These are phyloP conservation scores for Osmerus eperlanus DNA, from an alignment of 2,113 vertebrate species.

Conservation along the genomic window DNA sequence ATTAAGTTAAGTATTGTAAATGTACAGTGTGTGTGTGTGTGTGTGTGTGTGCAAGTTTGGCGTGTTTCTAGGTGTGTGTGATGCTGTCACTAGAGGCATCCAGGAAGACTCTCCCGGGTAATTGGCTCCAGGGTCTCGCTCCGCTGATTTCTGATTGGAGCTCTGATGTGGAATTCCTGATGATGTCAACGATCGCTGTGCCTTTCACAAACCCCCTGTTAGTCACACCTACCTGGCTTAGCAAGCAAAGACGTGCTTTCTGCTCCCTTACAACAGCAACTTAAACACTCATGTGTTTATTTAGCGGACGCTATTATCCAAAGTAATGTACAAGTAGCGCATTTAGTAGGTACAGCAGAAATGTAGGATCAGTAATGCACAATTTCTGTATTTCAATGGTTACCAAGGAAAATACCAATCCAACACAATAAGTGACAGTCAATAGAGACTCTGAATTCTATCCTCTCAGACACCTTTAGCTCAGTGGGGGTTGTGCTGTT, in stretches of 20 bases:
- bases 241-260: no score
- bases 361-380: neutral
- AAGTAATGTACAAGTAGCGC: no score
- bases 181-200: slow-evolving; percentile 47
- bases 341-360: no score
- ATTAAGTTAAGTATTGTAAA: no score
- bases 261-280: neutral
- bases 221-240: no score
- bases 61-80: neutral
- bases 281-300: neutral
- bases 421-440: no score
- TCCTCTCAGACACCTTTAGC: neutral
- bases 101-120: slow-evolving; percentile 41
- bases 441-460: no score
- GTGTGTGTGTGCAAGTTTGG: slow-evolving; percentile 4
- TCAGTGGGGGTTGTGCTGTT: slow-evolving; percentile 2
- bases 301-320: neutral
- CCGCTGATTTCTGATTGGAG: slow-evolving; percentile 47
- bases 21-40: neutral
- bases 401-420: no score
- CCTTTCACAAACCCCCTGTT: slow-evolving; percentile 4
- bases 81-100: neutral
- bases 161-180: slow-evolving; percentile 47
- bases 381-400: slow-evolving; percentile 6
- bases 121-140: slow-evolving; percentile 54